Evolutionary conservation across 2,113 vertebrate species (phyloP).

Genomic region (Holacanthus passer): DNA sequence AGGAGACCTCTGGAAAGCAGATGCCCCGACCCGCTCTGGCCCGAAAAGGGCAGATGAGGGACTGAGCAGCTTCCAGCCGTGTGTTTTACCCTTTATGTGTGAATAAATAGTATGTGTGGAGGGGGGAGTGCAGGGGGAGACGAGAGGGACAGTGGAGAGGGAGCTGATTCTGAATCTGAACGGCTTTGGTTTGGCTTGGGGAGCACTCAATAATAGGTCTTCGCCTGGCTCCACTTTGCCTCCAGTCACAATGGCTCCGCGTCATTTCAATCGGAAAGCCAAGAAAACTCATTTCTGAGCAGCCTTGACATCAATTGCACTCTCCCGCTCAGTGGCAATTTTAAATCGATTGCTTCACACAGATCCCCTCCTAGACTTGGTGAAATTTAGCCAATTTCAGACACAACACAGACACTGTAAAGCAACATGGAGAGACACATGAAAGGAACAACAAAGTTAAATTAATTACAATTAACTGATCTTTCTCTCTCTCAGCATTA

Average conservation of each 20-base stretch:
- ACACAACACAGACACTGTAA: slow-evolving; percentile 57
- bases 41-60: slow-evolving; percentile 42
- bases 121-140: background rate
- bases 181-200: slow-evolving; percentile 47
- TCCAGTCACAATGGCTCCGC: slow-evolving; percentile 68
- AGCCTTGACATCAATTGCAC: slow-evolving; percentile 80
- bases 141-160: slow-evolving; percentile 24
- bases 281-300: slow-evolving; percentile 81
- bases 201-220: slow-evolving; percentile 56
- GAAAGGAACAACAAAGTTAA: slow-evolving; percentile 52
- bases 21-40: slow-evolving; percentile 45
- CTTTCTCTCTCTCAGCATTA: slow-evolving; percentile 12
- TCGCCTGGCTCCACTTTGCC: slow-evolving; percentile 61
- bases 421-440: slow-evolving; percentile 32
- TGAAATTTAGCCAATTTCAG: slow-evolving; percentile 66
- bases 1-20: slow-evolving; percentile 58
- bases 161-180: slow-evolving; percentile 48
- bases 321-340: slow-evolving; percentile 71
- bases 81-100: slow-evolving; percentile 43
- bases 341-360: slow-evolving; percentile 73
- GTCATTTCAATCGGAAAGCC: slow-evolving; percentile 74
- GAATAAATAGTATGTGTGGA: background rate
- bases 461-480: slow-evolving; percentile 44
- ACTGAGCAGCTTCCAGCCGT: slow-evolving; percentile 12
- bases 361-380: slow-evolving; percentile 48